Evolutionary conservation across 2,797 vertebrate genomes (phyloP), one percentile per base, ranked within the genome.

Genomic region (Darevskia nairensis): DNA sequence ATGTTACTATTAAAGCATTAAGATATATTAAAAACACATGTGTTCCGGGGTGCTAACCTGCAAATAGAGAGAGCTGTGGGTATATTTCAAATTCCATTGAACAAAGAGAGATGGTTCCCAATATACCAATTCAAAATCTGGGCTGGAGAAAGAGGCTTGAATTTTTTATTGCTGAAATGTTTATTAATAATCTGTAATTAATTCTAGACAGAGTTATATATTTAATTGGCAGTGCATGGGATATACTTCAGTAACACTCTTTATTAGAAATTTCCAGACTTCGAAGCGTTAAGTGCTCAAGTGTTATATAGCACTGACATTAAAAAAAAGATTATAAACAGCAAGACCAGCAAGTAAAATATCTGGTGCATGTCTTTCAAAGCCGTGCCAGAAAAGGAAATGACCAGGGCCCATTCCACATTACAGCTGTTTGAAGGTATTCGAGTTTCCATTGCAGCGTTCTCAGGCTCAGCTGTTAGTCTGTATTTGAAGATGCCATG

Each of bases 361-460:
- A 88, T 90, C 78, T 90, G 88, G 71, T 92, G 82, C 91, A 85
- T 89, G 11, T 59, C 91, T 93, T 93, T 95, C 89, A 82, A 80
- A 27, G 92, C 32, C 3, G 87, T 87, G 95, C 95, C 95, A 95
- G 95, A 95, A 96, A 96, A 96, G 96, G 95, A 96, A 92, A 94
- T 86, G 80, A 78, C 74, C 50, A 74, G 44, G 41, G 13, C 81
- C 82, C 39, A 82, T 86, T 93, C n/a, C 82, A 85, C 87, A 85
- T 96, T 94, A 94, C 91, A 80, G 84, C 87, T 92, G 77, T 82
- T 11, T 80, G 81, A 95, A 96, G 90, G 94, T 92, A 95, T 96
- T 93, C 88, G 80, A 61, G 55, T 92, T 92, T 95, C 93, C 81
- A 66, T 35, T 82, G 79, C 55, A n/a, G 41, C 6, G 61, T 39